These are phyloP conservation scores for Solenopsis invicta DNA, from an alignment of 1,140 invertebrate species.

Conservation along the genomic window DNA sequence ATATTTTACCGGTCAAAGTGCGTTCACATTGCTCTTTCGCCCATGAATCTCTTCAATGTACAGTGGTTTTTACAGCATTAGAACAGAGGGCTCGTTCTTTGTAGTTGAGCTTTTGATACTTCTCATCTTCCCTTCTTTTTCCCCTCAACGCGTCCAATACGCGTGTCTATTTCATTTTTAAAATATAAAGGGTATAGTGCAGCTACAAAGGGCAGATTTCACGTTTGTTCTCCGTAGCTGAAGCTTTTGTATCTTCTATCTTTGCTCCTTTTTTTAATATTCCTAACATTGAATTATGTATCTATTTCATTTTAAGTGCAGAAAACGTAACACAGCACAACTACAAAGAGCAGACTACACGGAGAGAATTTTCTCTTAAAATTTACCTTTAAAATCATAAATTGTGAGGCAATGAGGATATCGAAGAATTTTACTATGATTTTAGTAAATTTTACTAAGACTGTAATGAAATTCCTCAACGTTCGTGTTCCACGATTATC, in stretches of 20 bases:
- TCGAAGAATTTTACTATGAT: too few relatives aligned
- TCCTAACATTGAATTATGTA: not conserved
- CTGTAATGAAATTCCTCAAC: too few relatives aligned
- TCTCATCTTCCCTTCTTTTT: not conserved
- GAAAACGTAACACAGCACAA: not conserved
- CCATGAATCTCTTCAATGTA: not conserved
- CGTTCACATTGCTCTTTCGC: not conserved
- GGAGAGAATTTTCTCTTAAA: not conserved
- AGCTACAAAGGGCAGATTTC: not conserved
- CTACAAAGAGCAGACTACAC: not conserved
- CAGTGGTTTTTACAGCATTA: not conserved
- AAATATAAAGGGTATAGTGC: not conserved
- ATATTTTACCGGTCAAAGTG: conserved; percentile 7
- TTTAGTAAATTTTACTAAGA: too few relatives aligned
- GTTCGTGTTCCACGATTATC: too few relatives aligned
- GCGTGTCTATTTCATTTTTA: not conserved
- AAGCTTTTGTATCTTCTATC: not conserved
- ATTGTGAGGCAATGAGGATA: too few relatives aligned
- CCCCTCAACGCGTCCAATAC: not conserved
- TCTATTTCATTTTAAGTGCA: not conserved
- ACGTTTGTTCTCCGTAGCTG: not conserved
- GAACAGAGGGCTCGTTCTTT: not conserved
- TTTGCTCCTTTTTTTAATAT: not conserved
- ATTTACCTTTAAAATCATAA: not conserved
- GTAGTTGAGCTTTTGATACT: not conserved